Percentiles rank a stretch among this genome's conserved stretches.
These are phyloP conservation scores for Lasioglossum oenotherae DNA, from an alignment of 2,888 invertebrate species.

Conservation along the genomic window DNA sequence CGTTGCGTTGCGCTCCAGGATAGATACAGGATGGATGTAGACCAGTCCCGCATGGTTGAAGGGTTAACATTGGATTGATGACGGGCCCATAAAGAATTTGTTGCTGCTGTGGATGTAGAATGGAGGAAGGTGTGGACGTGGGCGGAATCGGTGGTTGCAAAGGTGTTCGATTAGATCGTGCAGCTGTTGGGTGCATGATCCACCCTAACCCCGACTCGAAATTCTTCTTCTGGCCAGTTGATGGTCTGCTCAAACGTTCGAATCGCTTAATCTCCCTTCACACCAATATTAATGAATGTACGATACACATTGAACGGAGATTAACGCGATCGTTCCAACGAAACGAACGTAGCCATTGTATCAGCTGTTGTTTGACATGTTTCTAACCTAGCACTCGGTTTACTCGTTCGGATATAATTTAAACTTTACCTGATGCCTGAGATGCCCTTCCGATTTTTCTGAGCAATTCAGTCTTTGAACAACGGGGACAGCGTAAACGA, in stretches of 20 bases:
- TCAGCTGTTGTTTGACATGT: conserved; percentile 44
- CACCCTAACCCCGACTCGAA: conserved; percentile 61
- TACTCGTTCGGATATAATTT: not conserved
- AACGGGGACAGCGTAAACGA: not conserved
- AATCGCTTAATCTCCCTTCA: conserved; percentile 6
- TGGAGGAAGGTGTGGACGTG: conserved; percentile 61
- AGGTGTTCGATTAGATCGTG: conserved; percentile 75
- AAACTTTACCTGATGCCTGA: conserved; percentile 46
- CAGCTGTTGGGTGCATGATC: conserved; percentile 79
- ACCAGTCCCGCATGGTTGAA: conserved; percentile 74
- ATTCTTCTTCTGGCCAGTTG: conserved; percentile 38
- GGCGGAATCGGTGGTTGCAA: conserved; percentile 63
- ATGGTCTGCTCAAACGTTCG: conserved; percentile 45
- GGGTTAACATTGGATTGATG: conserved; percentile 68
- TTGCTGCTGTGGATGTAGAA: conserved; percentile 72
- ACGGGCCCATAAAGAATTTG: conserved; percentile 78
- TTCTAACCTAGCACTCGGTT: conserved; percentile 45
- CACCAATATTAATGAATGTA: not conserved
- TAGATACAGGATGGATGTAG: conserved; percentile 76
- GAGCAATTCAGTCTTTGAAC: conserved; percentile 17
- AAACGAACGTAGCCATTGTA: conserved; percentile 55
- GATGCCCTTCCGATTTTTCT: conserved; percentile 14
- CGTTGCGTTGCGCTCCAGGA: conserved; percentile 71
- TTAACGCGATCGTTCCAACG: not conserved
- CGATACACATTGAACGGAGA: not conserved